Percentiles rank a stretch among this genome's conserved stretches.
Evolutionary conservation across 2,888 invertebrate genomes (phyloP).

Genomic region (Adineta ricciae): DNA sequence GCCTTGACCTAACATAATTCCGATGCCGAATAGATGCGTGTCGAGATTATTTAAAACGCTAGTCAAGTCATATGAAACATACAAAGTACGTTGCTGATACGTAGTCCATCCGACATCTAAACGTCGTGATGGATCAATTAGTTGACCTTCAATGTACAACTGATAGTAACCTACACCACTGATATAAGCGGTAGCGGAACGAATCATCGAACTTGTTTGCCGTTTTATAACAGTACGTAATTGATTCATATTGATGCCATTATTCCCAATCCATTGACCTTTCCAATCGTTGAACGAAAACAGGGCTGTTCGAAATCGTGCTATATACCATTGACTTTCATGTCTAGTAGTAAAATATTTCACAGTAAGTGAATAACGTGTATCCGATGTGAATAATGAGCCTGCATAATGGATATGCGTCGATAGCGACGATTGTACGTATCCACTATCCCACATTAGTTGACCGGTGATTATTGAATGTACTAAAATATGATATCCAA

Average conservation of each 20-base stretch:
- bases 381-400: neutral
- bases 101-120: constrained; percentile 1
- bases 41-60: neutral
- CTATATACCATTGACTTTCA: neutral
- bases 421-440: neutral
- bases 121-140: neutral
- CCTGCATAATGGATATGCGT: neutral
- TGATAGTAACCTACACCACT: neutral
- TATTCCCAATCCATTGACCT: neutral
- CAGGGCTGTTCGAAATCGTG: neutral
- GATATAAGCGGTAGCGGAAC: neutral
- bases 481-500: neutral
- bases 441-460: neutral
- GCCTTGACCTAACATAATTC: neutral
- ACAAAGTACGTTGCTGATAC: too few relatives aligned
- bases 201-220: neutral
- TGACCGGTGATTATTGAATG: neutral
- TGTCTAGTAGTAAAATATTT: neutral
- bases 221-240: neutral
- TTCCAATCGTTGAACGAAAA: neutral
- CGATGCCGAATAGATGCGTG: neutral
- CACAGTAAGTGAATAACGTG: neutral
- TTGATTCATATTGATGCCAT: neutral
- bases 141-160: neutral
- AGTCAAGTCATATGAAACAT: neutral